These are phyloP conservation scores for Diadumene lineata DNA, from an alignment of 92 coral and sea anemone species.

Conservation along the genomic window DNA sequence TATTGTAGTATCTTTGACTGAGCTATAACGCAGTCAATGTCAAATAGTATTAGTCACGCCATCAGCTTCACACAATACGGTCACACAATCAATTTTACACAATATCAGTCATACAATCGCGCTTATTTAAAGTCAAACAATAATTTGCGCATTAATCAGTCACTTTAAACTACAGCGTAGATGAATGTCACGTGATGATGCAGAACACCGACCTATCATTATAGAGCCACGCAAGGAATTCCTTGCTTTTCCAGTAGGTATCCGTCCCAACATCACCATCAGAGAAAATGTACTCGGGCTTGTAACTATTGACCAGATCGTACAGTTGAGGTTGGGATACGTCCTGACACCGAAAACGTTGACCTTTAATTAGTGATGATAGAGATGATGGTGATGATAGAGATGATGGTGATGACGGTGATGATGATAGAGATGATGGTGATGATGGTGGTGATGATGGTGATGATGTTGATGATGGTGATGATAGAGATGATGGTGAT, in stretches of 20 bases:
- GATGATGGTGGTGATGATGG: not conserved
- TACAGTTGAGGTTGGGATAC: constrained; percentile 45
- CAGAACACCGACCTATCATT: constrained; percentile 57
- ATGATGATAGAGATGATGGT: not conserved
- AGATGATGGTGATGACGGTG: not conserved
- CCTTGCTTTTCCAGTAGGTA: constrained; percentile 67
- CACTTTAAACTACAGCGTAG: no score
- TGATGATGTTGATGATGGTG: not conserved
- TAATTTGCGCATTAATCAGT: no score
- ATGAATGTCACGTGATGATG: not conserved
- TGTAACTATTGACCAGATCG: constrained; percentile 52
- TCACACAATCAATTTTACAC: not conserved
- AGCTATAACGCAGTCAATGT: constrained; percentile 36
- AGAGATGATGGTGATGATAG: no score
- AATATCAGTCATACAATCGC: not conserved
- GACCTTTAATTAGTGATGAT: no score
- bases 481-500: not conserved
- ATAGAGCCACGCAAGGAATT: constrained; percentile 74
- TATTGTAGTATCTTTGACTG: constrained; percentile 78
- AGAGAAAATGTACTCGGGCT: constrained; percentile 58
- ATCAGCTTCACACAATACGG: not conserved
- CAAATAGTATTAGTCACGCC: not conserved
- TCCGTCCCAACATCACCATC: constrained; percentile 60
- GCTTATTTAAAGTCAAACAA: not conserved
- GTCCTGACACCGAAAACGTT: constrained; percentile 16